These are phyloP conservation scores for Lasioglossum calceatum DNA, from an alignment of 2,888 invertebrate genomes.

Conservation along the genomic window DNA sequence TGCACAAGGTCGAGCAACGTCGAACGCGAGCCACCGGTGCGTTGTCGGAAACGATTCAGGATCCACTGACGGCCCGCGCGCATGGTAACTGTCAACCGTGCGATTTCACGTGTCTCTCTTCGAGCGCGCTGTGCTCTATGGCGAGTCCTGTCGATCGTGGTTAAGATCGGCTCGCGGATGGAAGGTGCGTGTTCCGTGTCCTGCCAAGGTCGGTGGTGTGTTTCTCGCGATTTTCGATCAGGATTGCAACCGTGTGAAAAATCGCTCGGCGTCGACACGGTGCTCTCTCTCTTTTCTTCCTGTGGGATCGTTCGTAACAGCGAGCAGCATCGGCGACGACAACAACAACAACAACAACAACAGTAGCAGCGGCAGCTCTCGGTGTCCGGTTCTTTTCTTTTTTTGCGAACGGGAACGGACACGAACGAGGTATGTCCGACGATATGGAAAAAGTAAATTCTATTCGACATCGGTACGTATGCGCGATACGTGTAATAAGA, in stretches of 20 bases:
- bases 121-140: slow-evolving; percentile 28
- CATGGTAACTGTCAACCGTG: slow-evolving; percentile 59
- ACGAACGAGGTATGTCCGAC: not conserved
- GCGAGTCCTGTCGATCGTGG: slow-evolving; percentile 29
- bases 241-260: not conserved
- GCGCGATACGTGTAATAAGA: not conserved
- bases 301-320: slow-evolving; percentile 45
- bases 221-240: not conserved
- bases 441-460: not conserved
- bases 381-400: slow-evolving; percentile 20
- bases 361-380: slow-evolving; percentile 31
- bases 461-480: not conserved
- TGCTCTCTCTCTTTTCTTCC: slow-evolving; percentile 10
- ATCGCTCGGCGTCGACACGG: not conserved
- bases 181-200: slow-evolving; percentile 62
- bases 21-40: slow-evolving; percentile 26
- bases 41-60: slow-evolving; percentile 45
- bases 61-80: slow-evolving; percentile 50
- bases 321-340: slow-evolving; percentile 50
- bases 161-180: not conserved
- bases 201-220: slow-evolving; percentile 13
- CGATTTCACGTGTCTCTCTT: slow-evolving; percentile 59
- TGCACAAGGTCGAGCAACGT: slow-evolving; percentile 67
- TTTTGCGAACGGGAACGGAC: not conserved
- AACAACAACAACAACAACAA: slow-evolving; percentile 48